Percentiles rank a stretch among this genome's conserved stretches.
phyloP scores from a whole-genome alignment of 2,888 invertebrate genomes.

The Ophraella communa region DNA sequence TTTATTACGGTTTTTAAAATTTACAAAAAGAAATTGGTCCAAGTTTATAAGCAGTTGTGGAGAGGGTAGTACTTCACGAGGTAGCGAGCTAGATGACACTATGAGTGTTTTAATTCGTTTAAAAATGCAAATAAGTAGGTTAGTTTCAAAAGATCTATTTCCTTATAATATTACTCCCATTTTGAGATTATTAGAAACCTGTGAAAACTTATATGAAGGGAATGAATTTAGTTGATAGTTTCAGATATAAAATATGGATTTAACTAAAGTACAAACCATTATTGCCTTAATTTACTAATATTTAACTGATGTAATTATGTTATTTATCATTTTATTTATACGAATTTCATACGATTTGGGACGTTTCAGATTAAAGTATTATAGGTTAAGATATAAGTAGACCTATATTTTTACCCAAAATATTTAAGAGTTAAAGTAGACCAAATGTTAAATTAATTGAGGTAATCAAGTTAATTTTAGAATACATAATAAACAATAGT shows the following conservation, averaged over 20 bases:
- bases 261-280: conserved; percentile 25
- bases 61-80: conserved; percentile 58
- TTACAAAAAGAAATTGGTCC: conserved; percentile 82
- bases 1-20: conserved; percentile 82
- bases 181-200: conserved; percentile 79
- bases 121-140: conserved; percentile 78
- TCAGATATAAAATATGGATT: neutral
- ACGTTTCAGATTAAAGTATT: too few relatives aligned
- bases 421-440: too few relatives aligned
- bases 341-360: neutral
- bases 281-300: conserved; percentile 23
- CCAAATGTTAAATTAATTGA: too few relatives aligned
- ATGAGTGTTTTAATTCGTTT: conserved; percentile 84
- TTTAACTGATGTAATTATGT: neutral
- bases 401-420: too few relatives aligned
- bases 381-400: too few relatives aligned
- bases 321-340: neutral
- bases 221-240: conserved; percentile 75
- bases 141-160: conserved; percentile 83
- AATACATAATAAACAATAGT: too few relatives aligned
- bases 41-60: conserved; percentile 82
- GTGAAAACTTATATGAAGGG: conserved; percentile 85
- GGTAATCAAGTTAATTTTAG: too few relatives aligned
- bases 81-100: conserved; percentile 74
- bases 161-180: conserved; percentile 92